phyloP scores from a whole-genome alignment of 2,888 invertebrate genomes.

The Chymomyza procnemis region DNA sequence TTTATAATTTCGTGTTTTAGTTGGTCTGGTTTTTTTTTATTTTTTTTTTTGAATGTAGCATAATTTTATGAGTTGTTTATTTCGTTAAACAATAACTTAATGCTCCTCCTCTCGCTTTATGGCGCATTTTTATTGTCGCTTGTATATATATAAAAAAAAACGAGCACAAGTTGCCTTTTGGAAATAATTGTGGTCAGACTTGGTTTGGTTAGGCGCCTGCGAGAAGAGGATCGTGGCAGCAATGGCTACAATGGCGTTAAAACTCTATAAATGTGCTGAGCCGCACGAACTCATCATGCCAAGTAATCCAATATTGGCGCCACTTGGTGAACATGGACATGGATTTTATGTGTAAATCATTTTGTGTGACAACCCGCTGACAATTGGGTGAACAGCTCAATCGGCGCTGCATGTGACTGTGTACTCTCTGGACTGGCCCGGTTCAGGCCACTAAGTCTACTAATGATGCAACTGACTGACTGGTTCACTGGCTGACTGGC shows the following conservation, averaged over 20 bases:
- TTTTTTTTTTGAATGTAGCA: conserved; percentile 35
- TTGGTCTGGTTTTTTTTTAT: conserved; percentile 6
- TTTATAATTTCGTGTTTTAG: conserved; percentile 8
- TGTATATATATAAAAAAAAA: conserved; percentile 35
- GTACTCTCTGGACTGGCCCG: not conserved
- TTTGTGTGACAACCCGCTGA: conserved; percentile 68
- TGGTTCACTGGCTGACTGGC: conserved; percentile 1
- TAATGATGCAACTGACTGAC: conserved; percentile 22
- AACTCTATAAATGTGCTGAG: conserved; percentile 45
- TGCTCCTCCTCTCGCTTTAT: conserved; percentile 33
- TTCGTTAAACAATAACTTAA: conserved; percentile 55
- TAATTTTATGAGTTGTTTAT: conserved; percentile 66
- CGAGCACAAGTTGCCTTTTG: conserved; percentile 17
- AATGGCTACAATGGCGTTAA: conserved; percentile 58
- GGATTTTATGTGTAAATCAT: conserved; percentile 50
- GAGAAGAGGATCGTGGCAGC: not conserved
- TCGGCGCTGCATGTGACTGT: not conserved
- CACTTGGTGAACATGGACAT: conserved; percentile 33
- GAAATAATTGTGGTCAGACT: conserved; percentile 49
- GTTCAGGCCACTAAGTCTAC: conserved; percentile 33
- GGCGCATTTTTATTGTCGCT: conserved; percentile 47
- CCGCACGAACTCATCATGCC: conserved; percentile 17
- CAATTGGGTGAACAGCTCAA: conserved; percentile 46
- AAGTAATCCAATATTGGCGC: conserved; percentile 37
- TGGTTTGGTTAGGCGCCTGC: not conserved